Base-by-base conservation (phyloP, 2,888 invertebrate species). In the Subacronicta megacephala region DNA sequence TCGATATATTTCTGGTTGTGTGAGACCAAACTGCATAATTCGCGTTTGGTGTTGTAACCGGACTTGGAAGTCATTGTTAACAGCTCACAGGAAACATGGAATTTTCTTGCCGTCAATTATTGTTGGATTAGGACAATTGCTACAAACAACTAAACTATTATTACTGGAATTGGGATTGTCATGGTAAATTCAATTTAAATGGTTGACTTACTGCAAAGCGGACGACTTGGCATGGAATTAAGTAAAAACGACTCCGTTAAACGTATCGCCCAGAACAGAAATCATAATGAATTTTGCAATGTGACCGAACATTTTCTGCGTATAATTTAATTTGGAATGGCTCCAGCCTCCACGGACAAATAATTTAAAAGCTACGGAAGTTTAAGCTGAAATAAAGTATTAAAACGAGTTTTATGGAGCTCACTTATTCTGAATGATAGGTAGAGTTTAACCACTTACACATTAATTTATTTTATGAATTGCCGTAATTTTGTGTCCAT, bases 381-480 rank as follows among this genome's bases (percentile, higher is more conserved):
- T 90, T 93, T 90, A 90, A 90, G 88, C 90, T 84, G 83, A 88
- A 90, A 92, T 92, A 92, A 92, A 90, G 88, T 90, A 92, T 92
- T 88, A 88, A 88, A 90, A 89, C 82, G 88, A 90, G 88, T 88
- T 92, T 91, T 89, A 90, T 90, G 88, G 82, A 82, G 64, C 73
- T 72, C 80, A 77, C 76, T 82, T 82, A 89, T 88, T 90, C 86
- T 91, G 89, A 92, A 88, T 87, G 88, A 92, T 91, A 81, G 88
- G 82, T 77, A 35, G 76, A 80, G 87, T 80, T 86, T 84, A 85
- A 87, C 84, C 88, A 77, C 77, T 89, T 86, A 88, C 74, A 83
- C 84, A 87, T 85, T 87, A 85, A 87, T 89, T 88, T 85, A 66
- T 82, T 83, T 86, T 81, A 84, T 87, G 80, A 87, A 87, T 87